phyloP scores from a whole-genome alignment of 2,797 vertebrate species.

The Sebastes baramenuke region DNA sequence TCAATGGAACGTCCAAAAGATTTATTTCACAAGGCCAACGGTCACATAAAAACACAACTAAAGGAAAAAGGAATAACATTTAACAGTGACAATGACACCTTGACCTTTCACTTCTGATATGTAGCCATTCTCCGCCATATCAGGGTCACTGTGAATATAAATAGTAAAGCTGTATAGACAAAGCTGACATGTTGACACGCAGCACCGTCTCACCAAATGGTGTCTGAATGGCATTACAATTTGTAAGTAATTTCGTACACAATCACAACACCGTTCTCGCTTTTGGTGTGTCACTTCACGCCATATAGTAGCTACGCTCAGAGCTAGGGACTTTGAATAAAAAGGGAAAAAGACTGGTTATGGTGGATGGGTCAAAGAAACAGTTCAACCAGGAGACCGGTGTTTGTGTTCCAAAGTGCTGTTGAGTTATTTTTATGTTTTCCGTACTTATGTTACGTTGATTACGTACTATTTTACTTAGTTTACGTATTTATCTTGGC shows the following conservation, averaged over 20 bases:
- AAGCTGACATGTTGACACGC: not conserved
- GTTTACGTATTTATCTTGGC: not conserved
- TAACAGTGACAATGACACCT: not conserved
- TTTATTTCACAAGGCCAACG: conserved; percentile 9
- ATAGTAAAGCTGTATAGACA: not conserved
- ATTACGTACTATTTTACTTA: not conserved
- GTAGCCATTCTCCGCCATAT: not conserved
- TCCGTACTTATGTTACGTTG: not conserved
- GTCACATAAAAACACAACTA: conserved; percentile 10
- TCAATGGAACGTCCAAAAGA: conserved; percentile 13
- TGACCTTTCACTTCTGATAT: conserved; percentile 10
- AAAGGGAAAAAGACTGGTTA: too few species aligned
- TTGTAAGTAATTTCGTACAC: not conserved
- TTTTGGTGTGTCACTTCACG: not conserved
- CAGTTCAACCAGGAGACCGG: too few species aligned
- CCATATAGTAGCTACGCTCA: too few species aligned
- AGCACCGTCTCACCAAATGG: not conserved
- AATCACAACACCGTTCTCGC: not conserved
- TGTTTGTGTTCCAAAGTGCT: too few species aligned
- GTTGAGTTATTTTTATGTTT: too few species aligned
- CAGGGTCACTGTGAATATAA: not conserved
- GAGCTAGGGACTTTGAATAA: too few species aligned
- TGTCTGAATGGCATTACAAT: not conserved
- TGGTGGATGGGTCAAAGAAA: too few species aligned
- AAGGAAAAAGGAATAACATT: not conserved